Conservation (phyloP, 2,888 invertebrate species). For the Chrysina gloriosa region DNA sequence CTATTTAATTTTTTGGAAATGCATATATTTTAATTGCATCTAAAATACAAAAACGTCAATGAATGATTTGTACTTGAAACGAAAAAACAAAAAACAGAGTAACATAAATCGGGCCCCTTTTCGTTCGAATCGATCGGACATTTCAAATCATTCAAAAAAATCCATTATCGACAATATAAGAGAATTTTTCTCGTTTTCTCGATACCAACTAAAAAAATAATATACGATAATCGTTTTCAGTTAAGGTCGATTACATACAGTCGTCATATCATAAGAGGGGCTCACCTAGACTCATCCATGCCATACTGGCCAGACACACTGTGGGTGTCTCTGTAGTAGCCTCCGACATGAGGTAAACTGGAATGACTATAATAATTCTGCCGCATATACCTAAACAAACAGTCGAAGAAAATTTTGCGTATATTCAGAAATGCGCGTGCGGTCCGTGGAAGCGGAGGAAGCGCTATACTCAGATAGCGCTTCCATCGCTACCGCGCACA, state of each 20-base stretch:
- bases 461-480: no score
- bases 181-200: background rate
- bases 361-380: slow-evolving; percentile 65
- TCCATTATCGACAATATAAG: background rate
- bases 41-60: background rate
- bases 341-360: slow-evolving; percentile 58
- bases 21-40: background rate
- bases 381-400: slow-evolving; percentile 63
- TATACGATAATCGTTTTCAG: no score
- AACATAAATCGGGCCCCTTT: background rate
- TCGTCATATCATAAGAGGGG: slow-evolving; percentile 42
- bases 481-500: no score
- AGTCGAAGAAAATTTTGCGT: background rate
- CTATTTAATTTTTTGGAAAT: background rate
- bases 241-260: no score
- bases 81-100: background rate
- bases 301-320: slow-evolving; percentile 63
- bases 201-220: slow-evolving; percentile 1
- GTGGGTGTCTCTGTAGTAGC: slow-evolving; percentile 65
- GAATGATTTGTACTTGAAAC: background rate
- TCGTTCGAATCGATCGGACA: background rate
- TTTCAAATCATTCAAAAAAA: background rate
- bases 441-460: no score
- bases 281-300: slow-evolving; percentile 65
- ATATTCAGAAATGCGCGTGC: no score